A percentile compares a stretch with the other conserved stretches of the same genome.
Conservation (phyloP, 2,113 vertebrate genomes). For the Ageneiosus marmoratus region DNA sequence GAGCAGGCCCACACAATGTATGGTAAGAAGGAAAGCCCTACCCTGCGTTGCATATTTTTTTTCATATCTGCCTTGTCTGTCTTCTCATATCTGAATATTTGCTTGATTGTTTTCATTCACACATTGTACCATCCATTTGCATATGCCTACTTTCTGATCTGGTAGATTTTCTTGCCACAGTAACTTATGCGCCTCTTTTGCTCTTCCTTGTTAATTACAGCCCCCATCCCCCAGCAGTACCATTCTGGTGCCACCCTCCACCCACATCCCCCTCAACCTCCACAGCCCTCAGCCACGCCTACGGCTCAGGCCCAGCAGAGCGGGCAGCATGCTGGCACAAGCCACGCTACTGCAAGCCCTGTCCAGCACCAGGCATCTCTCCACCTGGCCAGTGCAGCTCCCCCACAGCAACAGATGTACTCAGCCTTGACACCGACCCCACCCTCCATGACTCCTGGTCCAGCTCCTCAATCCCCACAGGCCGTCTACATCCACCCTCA, state of each 20-base stretch:
- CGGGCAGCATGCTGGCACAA: conserved; percentile 85
- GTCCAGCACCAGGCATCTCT: conserved; percentile 94
- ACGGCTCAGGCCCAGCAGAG: conserved; percentile 90
- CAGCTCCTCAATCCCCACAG: conserved; percentile 95
- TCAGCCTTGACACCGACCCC: conserved; percentile 91
- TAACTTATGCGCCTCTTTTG: background rate
- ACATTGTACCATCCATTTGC: background rate
- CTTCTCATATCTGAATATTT: background rate
- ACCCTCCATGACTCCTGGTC: conserved; percentile 94
- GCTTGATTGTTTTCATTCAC: background rate
- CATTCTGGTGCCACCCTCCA: conserved; percentile 89
- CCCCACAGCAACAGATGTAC: conserved; percentile 92
- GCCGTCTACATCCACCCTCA: conserved; percentile 95
- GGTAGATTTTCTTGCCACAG: background rate
- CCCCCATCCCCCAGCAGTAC: conserved; percentile 95
- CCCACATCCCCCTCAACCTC: conserved; percentile 86
- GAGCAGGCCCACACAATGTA: conserved; percentile 99
- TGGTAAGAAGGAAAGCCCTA: conserved; percentile 78
- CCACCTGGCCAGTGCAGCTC: conserved; percentile 86
- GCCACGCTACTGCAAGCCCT: conserved; percentile 92
- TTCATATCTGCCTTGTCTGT: background rate
- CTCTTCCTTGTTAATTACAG: conserved; percentile 81
- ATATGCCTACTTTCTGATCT: background rate
- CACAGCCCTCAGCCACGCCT: conserved; percentile 94
- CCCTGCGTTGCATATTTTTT: background rate